A percentile compares a stretch with the other conserved stretches of the same genome.
Evolutionary conservation across 2,888 invertebrate species (phyloP).

Genomic region (Hipparchia sbordonii): DNA sequence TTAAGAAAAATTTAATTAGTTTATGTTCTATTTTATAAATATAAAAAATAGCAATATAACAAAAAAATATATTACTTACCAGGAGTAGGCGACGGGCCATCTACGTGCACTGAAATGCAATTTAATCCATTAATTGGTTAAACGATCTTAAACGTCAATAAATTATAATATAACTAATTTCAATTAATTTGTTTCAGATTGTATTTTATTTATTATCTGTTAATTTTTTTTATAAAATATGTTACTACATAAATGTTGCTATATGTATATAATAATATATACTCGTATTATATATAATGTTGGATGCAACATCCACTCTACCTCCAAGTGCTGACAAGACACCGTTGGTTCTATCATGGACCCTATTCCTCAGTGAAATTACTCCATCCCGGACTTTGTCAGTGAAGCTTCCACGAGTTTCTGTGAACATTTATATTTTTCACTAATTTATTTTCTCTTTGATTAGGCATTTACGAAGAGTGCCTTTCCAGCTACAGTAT

Average conservation of each 20-base stretch:
- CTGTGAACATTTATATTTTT: conserved; percentile 9
- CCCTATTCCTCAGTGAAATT: not conserved
- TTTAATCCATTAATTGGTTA: not conserved
- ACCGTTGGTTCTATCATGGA: not conserved
- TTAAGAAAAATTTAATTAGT: not conserved
- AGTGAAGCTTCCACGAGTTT: not conserved
- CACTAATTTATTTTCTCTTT: not conserved
- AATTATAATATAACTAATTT: not conserved
- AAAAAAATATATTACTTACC: conserved; percentile 1
- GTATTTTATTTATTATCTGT: too few relatives aligned
- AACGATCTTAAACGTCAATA: not conserved
- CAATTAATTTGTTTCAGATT: too few relatives aligned
- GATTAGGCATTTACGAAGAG: too few relatives aligned
- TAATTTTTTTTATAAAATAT: too few relatives aligned
- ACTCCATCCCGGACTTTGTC: not conserved
- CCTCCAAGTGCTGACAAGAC: not conserved
- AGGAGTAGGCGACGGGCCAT: not conserved
- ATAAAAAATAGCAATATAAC: not conserved
- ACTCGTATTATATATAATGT: not conserved
- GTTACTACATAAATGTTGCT: too few relatives aligned
- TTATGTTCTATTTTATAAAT: not conserved
- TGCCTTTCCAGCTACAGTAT: too few relatives aligned
- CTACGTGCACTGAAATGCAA: conserved; percentile 9
- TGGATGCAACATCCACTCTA: not conserved
- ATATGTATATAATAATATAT: too few relatives aligned